Conservation (phyloP, 2,113 vertebrate species). For the Malurus elegans region DNA sequence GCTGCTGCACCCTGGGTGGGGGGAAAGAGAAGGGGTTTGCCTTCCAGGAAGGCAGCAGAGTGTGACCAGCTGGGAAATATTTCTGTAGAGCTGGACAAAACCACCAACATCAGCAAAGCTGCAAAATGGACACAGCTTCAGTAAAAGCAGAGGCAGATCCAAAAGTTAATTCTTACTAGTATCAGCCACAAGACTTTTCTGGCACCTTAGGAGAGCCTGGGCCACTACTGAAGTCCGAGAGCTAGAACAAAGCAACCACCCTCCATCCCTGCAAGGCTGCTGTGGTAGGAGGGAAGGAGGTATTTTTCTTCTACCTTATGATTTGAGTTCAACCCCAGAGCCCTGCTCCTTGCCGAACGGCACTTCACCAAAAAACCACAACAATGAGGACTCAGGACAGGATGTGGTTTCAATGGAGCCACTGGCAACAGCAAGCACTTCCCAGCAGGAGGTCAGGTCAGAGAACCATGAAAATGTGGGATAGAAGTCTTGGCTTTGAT, state of each 20-base stretch:
- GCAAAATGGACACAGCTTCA: not conserved
- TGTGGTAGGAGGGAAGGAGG: not conserved
- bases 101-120: not conserved
- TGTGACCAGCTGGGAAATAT: not conserved
- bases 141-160: not conserved
- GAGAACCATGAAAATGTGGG: not conserved
- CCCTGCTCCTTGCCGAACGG: not conserved
- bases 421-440: not conserved
- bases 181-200: not conserved
- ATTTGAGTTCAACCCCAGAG: not conserved
- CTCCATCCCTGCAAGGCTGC: not conserved
- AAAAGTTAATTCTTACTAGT: not conserved
- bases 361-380: not conserved
- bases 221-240: not conserved
- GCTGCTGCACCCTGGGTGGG: not conserved
- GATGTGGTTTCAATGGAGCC: slow-evolving; percentile 12
- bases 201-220: not conserved
- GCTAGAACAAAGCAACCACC: not conserved
- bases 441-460: slow-evolving; percentile 20
- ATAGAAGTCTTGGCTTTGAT: not conserved
- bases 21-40: not conserved
- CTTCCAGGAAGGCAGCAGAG: not conserved
- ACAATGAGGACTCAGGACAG: not conserved
- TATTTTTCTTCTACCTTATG: not conserved
- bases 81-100: not conserved